Evolutionary conservation across 2,113 vertebrate species (phyloP).

Genomic region (Paracyprichromis sp.): DNA sequence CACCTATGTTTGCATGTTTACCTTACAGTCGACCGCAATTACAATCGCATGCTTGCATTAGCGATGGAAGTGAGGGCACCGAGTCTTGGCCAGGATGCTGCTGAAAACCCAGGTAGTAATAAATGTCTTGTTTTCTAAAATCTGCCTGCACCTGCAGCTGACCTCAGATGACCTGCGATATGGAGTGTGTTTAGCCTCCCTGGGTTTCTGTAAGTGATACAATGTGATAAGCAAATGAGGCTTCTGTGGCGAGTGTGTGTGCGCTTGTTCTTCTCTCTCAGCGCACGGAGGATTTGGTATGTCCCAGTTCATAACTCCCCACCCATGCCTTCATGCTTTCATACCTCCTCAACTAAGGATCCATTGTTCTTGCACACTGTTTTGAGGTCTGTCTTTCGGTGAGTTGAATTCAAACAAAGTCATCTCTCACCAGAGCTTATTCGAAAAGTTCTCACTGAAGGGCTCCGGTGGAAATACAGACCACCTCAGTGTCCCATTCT

Average conservation of each 20-base stretch:
- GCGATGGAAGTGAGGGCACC: conserved; percentile 13
- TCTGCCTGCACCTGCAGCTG: conserved; percentile 36
- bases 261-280: conserved; percentile 16
- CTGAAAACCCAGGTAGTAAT: conserved; percentile 16
- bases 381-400: conserved; percentile 63
- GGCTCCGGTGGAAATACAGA: conserved; percentile 29
- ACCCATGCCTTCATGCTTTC: conserved; percentile 49
- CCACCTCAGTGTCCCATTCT: conserved; percentile 45
- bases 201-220: conserved; percentile 31
- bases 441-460: conserved; percentile 43
- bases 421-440: conserved; percentile 52
- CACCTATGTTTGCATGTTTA: conserved; percentile 41
- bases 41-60: background rate
- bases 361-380: conserved; percentile 58
- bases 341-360: conserved; percentile 44
- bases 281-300: conserved; percentile 39
- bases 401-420: conserved; percentile 60
- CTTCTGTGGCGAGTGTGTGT: background rate
- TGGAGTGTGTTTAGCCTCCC: background rate
- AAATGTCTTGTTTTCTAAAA: conserved; percentile 33
- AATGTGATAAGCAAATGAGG: conserved; percentile 47
- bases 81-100: conserved; percentile 16
- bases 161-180: conserved; percentile 36
- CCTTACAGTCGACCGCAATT: background rate
- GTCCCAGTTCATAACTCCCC: conserved; percentile 54